Evolutionary conservation across 2,797 vertebrate species (phyloP), one percentile per base, ranked within the genome.

Genomic region (Chlorospingus flavigularis): DNA sequence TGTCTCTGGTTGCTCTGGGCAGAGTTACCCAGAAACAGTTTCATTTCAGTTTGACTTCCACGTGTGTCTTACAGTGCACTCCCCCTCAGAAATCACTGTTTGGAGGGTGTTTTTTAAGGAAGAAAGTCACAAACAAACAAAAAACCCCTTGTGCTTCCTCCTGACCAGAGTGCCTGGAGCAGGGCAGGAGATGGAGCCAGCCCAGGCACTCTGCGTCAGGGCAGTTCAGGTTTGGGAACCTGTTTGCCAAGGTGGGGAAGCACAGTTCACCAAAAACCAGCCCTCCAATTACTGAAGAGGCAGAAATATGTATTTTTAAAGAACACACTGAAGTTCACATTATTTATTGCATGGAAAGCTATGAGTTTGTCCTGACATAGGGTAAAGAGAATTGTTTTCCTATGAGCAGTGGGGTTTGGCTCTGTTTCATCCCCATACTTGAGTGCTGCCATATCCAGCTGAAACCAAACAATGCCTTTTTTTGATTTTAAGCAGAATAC

Each of bases 351-450:
- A 23, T 5, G 2, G 40, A 43, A 66, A 70, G 53, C 33, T 77
- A 1, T 53, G 55, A 28, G 40, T 37, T 88, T 91, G 57, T 21
- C 31, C 16, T 73, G 31, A 13, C 10, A 4, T 0, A 10, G 51
- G 30, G 11, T 50, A n/a, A 77, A 24, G 17, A 47, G 39, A 39
- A 73, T 60, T 11, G 9, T 57, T 74, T 75, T 50, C 23, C 17
- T 76, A 0, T 51, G 33, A 55, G 53, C 58, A 30, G 19, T 48
- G 26, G 15, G 7, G 9, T 54, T 80, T 74, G 70, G 40, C 26
- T 83, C 39, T 0, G 0, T 77, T 77, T 85, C 11, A 30, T 28
- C 42, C 17, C 7, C 5, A 2, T 13, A 4, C 39, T 74, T 78
- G 37, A 18, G 35, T 75, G 35, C 21, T 17, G 37, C 13, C 17